Percentiles rank a stretch among this genome's conserved stretches.
These are phyloP conservation scores for Rutilus rutilus DNA, from an alignment of 2,113 vertebrate genomes.

Conservation along the genomic window DNA sequence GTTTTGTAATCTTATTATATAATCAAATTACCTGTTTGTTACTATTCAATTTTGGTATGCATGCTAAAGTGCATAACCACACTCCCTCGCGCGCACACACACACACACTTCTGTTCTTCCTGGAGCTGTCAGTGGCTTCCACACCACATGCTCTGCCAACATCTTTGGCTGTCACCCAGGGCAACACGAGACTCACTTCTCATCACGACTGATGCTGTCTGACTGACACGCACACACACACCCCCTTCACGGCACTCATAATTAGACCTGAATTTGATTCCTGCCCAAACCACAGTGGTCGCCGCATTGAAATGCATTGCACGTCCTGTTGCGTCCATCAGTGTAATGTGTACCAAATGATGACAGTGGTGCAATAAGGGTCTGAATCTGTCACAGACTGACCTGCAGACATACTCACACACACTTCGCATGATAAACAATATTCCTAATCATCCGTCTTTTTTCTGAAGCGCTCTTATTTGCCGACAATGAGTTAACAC, in stretches of 20 bases:
- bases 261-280: conserved; percentile 9
- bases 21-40: conserved; percentile 37
- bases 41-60: conserved; percentile 25
- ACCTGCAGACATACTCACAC: conserved; percentile 20
- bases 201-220: conserved; percentile 24
- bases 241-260: neutral
- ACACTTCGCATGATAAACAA: neutral
- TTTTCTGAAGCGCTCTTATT: conserved; percentile 16
- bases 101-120: neutral
- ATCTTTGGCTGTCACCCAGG: conserved; percentile 37
- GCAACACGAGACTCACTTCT: conserved; percentile 12
- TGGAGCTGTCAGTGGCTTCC: conserved; percentile 16
- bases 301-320: conserved; percentile 8
- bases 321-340: conserved; percentile 36
- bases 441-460: neutral
- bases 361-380: conserved; percentile 31
- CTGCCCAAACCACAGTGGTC: conserved; percentile 31
- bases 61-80: conserved; percentile 17
- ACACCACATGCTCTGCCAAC: conserved; percentile 25
- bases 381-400: conserved; percentile 36
- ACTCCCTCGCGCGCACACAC: neutral
- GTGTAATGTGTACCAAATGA: conserved; percentile 11
- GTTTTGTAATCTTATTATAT: conserved; percentile 9
- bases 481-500: conserved; percentile 26
- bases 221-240: conserved; percentile 12